A percentile compares a stretch with the other conserved stretches of the same genome.
phyloP scores from a whole-genome alignment of 2,888 invertebrate species.

The Dolichopus griseipennis region DNA sequence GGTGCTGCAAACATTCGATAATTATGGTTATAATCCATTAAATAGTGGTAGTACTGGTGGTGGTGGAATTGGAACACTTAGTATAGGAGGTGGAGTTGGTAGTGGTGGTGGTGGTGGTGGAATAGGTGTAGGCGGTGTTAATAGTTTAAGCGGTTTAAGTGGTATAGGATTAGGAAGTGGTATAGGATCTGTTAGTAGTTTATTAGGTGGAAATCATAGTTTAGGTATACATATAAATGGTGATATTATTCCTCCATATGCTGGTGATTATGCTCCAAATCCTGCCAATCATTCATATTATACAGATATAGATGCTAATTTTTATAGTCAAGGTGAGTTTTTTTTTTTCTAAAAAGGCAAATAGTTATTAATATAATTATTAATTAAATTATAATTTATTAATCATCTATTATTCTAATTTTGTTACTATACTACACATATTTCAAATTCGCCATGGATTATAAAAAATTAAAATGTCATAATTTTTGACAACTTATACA shows the following conservation, averaged over 20 bases:
- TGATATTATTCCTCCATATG: conserved; percentile 33
- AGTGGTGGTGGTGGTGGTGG: conserved; percentile 11
- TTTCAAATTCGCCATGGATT: no score
- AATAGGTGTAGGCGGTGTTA: conserved; percentile 16
- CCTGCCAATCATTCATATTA: conserved; percentile 32
- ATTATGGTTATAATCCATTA: conserved; percentile 33
- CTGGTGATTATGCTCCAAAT: conserved; percentile 35
- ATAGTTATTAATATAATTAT: no score
- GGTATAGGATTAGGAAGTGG: conserved; percentile 27
- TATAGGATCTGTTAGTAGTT: conserved; percentile 19
- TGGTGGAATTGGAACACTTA: conserved; percentile 5
- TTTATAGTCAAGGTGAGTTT: conserved; percentile 39
- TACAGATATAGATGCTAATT: conserved; percentile 42
- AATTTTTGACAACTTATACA: no score
- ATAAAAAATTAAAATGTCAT: no score
- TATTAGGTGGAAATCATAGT: conserved; percentile 35
- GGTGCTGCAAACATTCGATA: conserved; percentile 42
- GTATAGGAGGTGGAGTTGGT: conserved; percentile 19
- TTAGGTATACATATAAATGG: conserved; percentile 27
- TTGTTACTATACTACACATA: no score
- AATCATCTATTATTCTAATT: no score
- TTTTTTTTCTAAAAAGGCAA: neutral
- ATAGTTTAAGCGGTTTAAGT: conserved; percentile 14
- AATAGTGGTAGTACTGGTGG: conserved; percentile 12
- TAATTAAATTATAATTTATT: no score